Evolutionary conservation across 1,140 invertebrate species (phyloP), one percentile per base, ranked within the genome.

Genomic region (Drosophila fuyamai): DNA sequence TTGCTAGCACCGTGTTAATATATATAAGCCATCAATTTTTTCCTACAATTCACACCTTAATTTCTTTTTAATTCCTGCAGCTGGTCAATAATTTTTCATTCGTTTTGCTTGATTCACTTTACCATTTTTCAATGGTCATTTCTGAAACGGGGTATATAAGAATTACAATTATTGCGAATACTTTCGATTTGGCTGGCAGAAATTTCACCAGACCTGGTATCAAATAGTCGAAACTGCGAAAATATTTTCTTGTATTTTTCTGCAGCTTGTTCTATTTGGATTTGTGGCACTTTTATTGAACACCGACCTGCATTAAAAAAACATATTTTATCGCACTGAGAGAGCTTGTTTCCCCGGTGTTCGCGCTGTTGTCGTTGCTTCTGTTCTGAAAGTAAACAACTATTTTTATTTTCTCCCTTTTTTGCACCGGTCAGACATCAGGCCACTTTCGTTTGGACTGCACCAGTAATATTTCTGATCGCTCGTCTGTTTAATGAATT

Each of bases 271-370:
- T 61, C 48, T 59, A 53, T 73, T 68, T 85, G 65, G 54, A 81
- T 63, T 86, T 81, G 68, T 75, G 53, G 65, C 77, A 85, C 73
- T 86, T 81, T 82, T 54, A 79, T 79, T 65, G 79, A 85, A 86
- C 79, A 78, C 58, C 55, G 65, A 68, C 44, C 75, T 82, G 83
- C 75, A 88, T 86, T 86, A 82, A 79, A 86, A 85, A 88, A 88
- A 82, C 83, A 82, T 82, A 76, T 68, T 88, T 86, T 82, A 88
- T 86, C 44, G 62, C 66, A 61, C 67, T 47, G 60, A 38, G 61
- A 57, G 66, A 23, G 53, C 72, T 77, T 68, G 73, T 68, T 73
- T 27, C 43, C 27, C 27, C 12, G 32, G 23, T 23, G 32, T 66
- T 44, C 32, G 18, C 8, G 4, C 5, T 65, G 57, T 76, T 46